These are phyloP conservation scores for Toxonevra muliebris DNA, from an alignment of 2,888 invertebrate species.

Conservation along the genomic window DNA sequence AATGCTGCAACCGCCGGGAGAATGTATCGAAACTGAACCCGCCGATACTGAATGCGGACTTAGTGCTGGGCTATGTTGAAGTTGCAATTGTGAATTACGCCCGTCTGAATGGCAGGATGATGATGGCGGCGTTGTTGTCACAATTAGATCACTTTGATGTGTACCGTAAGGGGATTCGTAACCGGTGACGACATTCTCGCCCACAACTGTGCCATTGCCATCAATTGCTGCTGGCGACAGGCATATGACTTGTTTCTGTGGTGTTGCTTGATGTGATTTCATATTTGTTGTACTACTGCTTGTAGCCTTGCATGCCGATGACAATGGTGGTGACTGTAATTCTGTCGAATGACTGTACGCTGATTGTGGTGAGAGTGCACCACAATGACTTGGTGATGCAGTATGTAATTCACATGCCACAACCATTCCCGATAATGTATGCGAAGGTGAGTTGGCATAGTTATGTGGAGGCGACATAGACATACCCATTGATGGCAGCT, in stretches of 20 bases:
- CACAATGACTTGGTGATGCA: slow-evolving; percentile 54
- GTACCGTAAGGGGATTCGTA: slow-evolving; percentile 76
- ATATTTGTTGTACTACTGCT: neutral
- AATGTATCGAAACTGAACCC: slow-evolving; percentile 63
- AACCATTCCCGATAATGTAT: slow-evolving; percentile 67
- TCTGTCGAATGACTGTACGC: slow-evolving; percentile 82
- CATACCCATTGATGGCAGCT: slow-evolving; percentile 83
- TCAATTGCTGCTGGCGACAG: slow-evolving; percentile 39
- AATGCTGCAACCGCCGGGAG: slow-evolving; percentile 65
- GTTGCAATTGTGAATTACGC: slow-evolving; percentile 60
- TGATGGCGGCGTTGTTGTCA: slow-evolving; percentile 42
- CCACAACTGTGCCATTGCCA: too few relatives aligned
- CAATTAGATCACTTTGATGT: slow-evolving; percentile 48
- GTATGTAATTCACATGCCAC: slow-evolving; percentile 67
- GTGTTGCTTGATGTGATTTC: slow-evolving; percentile 42
- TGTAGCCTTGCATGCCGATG: slow-evolving; percentile 32
- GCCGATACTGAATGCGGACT: slow-evolving; percentile 73
- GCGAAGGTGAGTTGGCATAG: slow-evolving; percentile 76
- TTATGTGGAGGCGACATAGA: slow-evolving; percentile 71
- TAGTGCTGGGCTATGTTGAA: slow-evolving; percentile 72
- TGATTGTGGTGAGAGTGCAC: slow-evolving; percentile 79
- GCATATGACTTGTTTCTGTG: slow-evolving; percentile 47
- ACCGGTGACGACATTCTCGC: slow-evolving; percentile 60
- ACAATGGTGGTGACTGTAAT: slow-evolving; percentile 72
- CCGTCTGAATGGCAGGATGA: slow-evolving; percentile 46